A percentile compares a stretch with the other conserved stretches of the same genome.
These are phyloP conservation scores for Aleiodes testaceus DNA, from an alignment of 2,888 invertebrate genomes.

Conservation along the genomic window DNA sequence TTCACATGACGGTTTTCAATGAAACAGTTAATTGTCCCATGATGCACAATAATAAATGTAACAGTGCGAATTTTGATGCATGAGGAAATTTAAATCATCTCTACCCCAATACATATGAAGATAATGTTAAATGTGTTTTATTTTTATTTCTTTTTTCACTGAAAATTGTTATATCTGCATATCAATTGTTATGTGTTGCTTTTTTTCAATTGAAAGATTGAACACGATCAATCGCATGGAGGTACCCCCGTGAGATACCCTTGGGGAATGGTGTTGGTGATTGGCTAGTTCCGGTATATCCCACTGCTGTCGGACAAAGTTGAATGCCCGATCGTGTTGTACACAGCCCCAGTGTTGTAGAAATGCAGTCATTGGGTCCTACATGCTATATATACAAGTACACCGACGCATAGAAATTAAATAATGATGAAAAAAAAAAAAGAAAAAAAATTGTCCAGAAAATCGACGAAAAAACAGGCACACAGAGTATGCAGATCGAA, in stretches of 20 bases:
- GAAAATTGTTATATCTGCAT: neutral
- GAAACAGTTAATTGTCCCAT: too few species aligned
- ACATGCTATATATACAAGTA: conserved; percentile 17
- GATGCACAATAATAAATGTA: too few species aligned
- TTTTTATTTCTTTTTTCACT: neutral
- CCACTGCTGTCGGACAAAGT: conserved; percentile 37
- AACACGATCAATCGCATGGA: conserved; percentile 35
- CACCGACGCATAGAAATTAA: conserved; percentile 25
- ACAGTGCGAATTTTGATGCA: too few species aligned
- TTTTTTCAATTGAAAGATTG: conserved; percentile 34
- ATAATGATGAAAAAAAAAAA: neutral
- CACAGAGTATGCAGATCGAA: conserved; percentile 16
- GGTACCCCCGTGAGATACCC: conserved; percentile 18
- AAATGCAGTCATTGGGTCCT: conserved; percentile 32
- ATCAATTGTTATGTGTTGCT: conserved; percentile 20
- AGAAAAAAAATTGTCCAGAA: neutral
- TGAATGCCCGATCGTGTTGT: conserved; percentile 20
- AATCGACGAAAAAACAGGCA: neutral
- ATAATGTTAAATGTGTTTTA: too few species aligned
- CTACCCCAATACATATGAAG: too few species aligned
- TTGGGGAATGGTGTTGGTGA: conserved; percentile 37
- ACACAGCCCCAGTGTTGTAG: conserved; percentile 13
- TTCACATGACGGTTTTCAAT: too few species aligned
- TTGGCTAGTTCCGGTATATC: conserved; percentile 39
- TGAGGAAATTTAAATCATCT: too few species aligned